Evolutionary conservation across 1,140 invertebrate genomes (phyloP), one percentile per base, ranked within the genome.

Genomic region (Drosophila mayri): DNA sequence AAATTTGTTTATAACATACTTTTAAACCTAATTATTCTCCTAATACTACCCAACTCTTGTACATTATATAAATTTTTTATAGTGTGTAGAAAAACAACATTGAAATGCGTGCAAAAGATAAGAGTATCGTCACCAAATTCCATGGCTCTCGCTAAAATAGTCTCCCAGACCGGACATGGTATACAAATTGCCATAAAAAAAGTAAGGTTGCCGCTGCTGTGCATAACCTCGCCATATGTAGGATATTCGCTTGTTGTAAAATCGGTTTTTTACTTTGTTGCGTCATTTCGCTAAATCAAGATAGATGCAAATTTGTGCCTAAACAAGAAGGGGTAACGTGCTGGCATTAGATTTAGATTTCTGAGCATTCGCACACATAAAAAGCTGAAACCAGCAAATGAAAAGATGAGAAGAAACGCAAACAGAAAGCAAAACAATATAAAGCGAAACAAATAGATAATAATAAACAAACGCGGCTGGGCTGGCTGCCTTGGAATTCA

Each of bases 281-380:
- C 70, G 70, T 73, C 66, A 73, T 61, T 61, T 73, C 1, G 55
- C 67, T 73, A 73, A 73, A 73, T 73, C 18, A 38, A 73, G 70
- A 73, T 52, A 72, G 55, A 73, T 73, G 70, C 66, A 72, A 73
- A 73, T 73, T 72, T 25, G 46, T 61, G 55, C 38, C 67, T 35
- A 16, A 18, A 25, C 30, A 38, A 37, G 35, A 44, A 14, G n/a
- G 43, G 66, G 22, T 32, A 50, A 28, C 38, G 32, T 46, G 47
- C 25, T 57, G 14, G 37, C 63, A 52, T 59, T 70, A 60, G 67
- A 44, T 7, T 49, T 28, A n/a, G n/a, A n/a, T 67, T 61, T 40
- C 14, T 1, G 32, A 35, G 30, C n/a, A 41, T 72, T 70, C 30
- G 41, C 18, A n/a, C 46, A 43, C 5, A 44, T 28, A 67, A 71